Evolutionary conservation across 2,888 invertebrate genomes (phyloP).

Genomic region (Dyspetes luteomarginatus): DNA sequence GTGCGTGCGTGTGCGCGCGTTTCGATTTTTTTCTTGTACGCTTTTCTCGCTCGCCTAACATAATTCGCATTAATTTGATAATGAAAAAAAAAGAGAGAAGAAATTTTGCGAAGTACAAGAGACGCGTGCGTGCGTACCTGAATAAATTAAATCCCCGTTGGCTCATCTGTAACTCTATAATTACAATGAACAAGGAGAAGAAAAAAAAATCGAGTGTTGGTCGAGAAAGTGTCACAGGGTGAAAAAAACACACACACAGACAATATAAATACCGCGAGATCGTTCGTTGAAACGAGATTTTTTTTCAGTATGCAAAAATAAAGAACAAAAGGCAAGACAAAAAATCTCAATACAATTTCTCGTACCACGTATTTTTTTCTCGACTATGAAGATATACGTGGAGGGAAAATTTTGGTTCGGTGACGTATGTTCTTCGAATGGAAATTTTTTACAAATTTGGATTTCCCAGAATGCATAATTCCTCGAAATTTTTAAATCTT

Average conservation of each 20-base stretch:
- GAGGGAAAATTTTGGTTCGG: no score
- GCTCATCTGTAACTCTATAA: constrained; percentile 62
- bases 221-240: constrained; percentile 39
- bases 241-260: constrained; percentile 15
- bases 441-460: no score
- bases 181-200: constrained; percentile 59
- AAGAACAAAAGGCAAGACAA: neutral
- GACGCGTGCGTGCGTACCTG: neutral
- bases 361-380: constrained; percentile 30
- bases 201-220: constrained; percentile 51
- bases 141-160: constrained; percentile 31
- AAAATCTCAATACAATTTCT: neutral
- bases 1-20: neutral
- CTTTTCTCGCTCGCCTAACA: neutral
- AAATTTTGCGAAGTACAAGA: neutral
- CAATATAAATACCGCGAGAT: neutral
- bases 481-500: no score
- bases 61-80: neutral
- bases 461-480: no score
- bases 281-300: no score
- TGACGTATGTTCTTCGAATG: no score
- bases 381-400: constrained; percentile 46
- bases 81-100: neutral
- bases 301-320: neutral
- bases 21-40: neutral